These are phyloP conservation scores for Tor tambroides DNA, from an alignment of 2,113 vertebrate genomes.

Conservation along the genomic window DNA sequence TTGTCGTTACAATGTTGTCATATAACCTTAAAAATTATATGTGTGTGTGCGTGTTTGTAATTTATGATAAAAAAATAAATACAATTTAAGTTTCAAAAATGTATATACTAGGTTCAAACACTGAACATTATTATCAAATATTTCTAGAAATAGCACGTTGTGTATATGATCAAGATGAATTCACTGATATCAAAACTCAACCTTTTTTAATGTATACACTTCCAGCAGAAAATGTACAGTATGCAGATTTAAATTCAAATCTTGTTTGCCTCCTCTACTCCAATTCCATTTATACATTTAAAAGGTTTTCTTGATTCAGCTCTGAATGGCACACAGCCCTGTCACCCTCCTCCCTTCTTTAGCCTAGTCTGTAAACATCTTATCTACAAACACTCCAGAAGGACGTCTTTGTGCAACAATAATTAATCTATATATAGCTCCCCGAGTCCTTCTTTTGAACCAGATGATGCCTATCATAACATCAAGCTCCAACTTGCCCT, in stretches of 20 bases:
- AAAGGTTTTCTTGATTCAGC: not conserved
- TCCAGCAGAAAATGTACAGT: not conserved
- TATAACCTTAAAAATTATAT: not conserved
- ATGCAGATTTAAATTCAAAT: not conserved
- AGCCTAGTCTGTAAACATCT: not conserved
- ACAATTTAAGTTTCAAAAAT: too few species aligned
- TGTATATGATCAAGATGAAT: not conserved
- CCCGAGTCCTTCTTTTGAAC: conserved; percentile 28
- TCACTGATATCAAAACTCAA: not conserved
- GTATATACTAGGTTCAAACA: too few species aligned
- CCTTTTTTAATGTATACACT: not conserved
- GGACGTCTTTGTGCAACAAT: conserved; percentile 20
- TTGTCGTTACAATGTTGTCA: not conserved
- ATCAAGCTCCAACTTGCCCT: conserved; percentile 39
- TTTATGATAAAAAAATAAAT: too few species aligned
- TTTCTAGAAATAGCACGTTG: too few species aligned
- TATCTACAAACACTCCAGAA: conserved; percentile 1
- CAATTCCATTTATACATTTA: not conserved
- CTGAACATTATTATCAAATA: too few species aligned
- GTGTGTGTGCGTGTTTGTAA: too few species aligned
- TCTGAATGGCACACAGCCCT: not conserved
- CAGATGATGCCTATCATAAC: conserved; percentile 31
- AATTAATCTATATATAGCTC: conserved; percentile 12
- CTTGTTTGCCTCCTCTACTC: not conserved
- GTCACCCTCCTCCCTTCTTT: not conserved